These are phyloP conservation scores for Hepsetus odoe DNA, from an alignment of 2,113 vertebrate species.

Conservation along the genomic window DNA sequence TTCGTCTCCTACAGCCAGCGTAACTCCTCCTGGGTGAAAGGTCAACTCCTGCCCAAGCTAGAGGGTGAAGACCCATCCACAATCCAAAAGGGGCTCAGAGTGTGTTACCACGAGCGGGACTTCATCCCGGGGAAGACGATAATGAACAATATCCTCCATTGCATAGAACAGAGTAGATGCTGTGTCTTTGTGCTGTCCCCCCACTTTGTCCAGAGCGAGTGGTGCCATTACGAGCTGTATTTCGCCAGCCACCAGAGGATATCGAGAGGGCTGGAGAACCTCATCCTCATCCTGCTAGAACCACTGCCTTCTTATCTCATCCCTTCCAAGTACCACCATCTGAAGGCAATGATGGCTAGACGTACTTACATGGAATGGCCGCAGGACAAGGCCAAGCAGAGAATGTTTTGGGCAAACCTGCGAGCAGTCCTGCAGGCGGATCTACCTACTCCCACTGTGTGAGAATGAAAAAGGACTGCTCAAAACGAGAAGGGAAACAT, in stretches of 20 bases:
- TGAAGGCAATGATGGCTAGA: constrained; percentile 83
- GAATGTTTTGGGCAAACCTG: constrained; percentile 87
- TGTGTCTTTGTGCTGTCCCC: constrained; percentile 87
- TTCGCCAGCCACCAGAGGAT: constrained; percentile 87
- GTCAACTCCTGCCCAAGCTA: constrained; percentile 79
- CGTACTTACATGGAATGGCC: constrained; percentile 91
- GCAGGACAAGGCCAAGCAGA: constrained; percentile 80
- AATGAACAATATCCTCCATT: constrained; percentile 86
- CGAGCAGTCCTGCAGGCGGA: constrained; percentile 76
- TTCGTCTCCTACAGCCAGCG: constrained; percentile 89
- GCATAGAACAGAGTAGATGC: constrained; percentile 86
- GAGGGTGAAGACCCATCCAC: constrained; percentile 66
- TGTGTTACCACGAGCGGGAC: constrained; percentile 87
- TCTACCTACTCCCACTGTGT: constrained; percentile 52
- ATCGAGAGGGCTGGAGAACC: constrained; percentile 69
- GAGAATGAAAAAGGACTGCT: background rate
- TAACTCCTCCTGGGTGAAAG: constrained; percentile 82
- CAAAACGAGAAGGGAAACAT: background rate
- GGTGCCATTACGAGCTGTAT: constrained; percentile 95
- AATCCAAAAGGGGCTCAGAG: constrained; percentile 55
- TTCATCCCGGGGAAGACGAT: constrained; percentile 86
- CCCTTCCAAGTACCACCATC: constrained; percentile 84
- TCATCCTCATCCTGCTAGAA: constrained; percentile 88
- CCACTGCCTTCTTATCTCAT: constrained; percentile 82
- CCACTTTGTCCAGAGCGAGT: constrained; percentile 91